Evolutionary conservation across 2,797 vertebrate genomes (phyloP), one percentile per base, ranked within the genome.

Genomic region (Hemibagrus guttatus): DNA sequence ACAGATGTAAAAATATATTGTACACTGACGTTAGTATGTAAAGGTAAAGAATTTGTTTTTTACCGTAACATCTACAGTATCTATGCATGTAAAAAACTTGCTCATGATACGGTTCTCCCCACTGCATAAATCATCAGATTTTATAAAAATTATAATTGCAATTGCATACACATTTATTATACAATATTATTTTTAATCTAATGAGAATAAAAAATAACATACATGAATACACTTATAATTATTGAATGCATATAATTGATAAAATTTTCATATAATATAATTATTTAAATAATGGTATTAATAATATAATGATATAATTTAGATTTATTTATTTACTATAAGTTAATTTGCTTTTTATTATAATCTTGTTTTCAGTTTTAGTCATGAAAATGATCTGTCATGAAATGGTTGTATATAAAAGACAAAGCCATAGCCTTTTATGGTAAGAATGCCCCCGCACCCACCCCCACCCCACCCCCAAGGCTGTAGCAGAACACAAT

Each of bases 401-500:
- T 85, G 59, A 61, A 56, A 69, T 9, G 26, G 26, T 23, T 59
- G 35, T 26, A 46, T 81, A 68, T n/a, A 61, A 58, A 80, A 69
- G 35, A 35, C 14, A 58, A 80, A 69, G 35, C 52, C 14, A 21
- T 58, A 23, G 39, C n/a, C n/a, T 83, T 69, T 64, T 80, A 28
- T 39, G 56, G 31, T 71, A 71, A 59, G 21, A 72, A 58, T 21
- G 14, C 42, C 42, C 69, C 42, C 71, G n/a, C 35, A 28, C 28
- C 42, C 23, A 49, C 7, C 46, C 46, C 9, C 46, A 49, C 46
- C 26, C 12, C 6, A 16, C 39, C 59, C 49, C 52, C 1, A 13
- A 56, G 17, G 59, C 31, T 83, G 79, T 31, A 87, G 35, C 19
- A 31, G 68, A 69, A 31, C 35, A 87, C 52, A 63, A 81, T 31